These are phyloP conservation scores for Ctenodactylus gundi DNA, from an alignment of 2,113 vertebrate genomes.

Conservation along the genomic window DNA sequence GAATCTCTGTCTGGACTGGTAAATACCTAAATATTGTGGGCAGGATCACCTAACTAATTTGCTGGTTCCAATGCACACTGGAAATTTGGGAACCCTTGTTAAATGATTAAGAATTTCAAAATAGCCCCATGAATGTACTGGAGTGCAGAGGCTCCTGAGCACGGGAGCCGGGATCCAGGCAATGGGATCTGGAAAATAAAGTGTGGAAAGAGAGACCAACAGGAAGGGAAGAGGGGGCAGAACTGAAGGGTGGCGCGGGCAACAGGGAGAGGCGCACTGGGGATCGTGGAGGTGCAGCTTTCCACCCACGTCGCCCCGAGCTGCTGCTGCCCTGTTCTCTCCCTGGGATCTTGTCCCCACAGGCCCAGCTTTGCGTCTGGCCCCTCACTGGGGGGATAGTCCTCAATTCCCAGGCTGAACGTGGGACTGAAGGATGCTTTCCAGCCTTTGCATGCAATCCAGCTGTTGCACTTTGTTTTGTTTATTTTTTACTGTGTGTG, in stretches of 20 bases:
- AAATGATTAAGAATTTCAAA: neutral
- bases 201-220: neutral
- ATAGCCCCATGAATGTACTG: neutral
- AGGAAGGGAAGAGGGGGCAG: neutral
- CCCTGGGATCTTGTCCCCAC: neutral
- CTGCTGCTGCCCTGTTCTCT: neutral
- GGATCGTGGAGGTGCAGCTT: too few species aligned
- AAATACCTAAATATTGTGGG: neutral
- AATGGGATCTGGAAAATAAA: neutral
- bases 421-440: neutral
- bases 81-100: neutral
- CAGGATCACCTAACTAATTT: neutral
- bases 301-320: rapidly evolving
- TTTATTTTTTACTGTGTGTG: neutral
- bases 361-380: neutral
- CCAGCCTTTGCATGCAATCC: neutral
- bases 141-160: neutral
- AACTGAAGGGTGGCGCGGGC: neutral
- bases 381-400: neutral
- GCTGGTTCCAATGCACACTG: neutral
- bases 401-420: neutral
- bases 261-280: neutral
- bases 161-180: neutral
- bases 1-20: neutral
- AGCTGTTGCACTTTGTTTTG: neutral